These are phyloP conservation scores for Myotis findleyi DNA, from an alignment of 2,797 vertebrate genomes.

Conservation along the genomic window DNA sequence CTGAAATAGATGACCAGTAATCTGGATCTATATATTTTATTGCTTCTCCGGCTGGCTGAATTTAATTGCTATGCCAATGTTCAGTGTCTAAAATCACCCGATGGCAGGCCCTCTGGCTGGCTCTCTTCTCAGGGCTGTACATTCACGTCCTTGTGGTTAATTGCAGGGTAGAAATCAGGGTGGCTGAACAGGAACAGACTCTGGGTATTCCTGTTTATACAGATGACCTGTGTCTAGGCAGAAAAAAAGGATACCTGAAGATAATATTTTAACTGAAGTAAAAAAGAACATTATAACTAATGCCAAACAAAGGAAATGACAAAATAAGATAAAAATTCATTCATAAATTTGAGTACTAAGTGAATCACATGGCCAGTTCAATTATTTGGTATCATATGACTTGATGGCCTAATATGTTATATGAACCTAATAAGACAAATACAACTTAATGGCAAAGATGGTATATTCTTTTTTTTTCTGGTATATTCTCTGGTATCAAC, in stretches of 20 bases:
- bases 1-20: background rate
- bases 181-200: background rate
- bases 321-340: background rate
- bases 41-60: background rate
- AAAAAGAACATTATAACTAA: background rate
- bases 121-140: background rate
- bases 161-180: background rate
- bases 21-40: background rate
- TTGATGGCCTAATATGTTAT: background rate
- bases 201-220: background rate
- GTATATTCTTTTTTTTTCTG: background rate
- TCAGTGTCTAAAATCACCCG: background rate
- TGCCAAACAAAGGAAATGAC: background rate
- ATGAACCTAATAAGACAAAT: background rate
- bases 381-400: background rate
- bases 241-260: background rate
- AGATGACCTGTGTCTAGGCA: background rate
- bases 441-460: background rate
- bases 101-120: background rate
- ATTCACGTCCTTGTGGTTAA: background rate
- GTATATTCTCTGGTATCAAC: background rate
- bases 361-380: background rate
- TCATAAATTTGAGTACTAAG: background rate
- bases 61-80: background rate
- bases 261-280: slow-evolving; percentile 23